A percentile compares a stretch with the other conserved stretches of the same genome.
phyloP scores from a whole-genome alignment of 2,797 vertebrate genomes.

The Sebastes minor region DNA sequence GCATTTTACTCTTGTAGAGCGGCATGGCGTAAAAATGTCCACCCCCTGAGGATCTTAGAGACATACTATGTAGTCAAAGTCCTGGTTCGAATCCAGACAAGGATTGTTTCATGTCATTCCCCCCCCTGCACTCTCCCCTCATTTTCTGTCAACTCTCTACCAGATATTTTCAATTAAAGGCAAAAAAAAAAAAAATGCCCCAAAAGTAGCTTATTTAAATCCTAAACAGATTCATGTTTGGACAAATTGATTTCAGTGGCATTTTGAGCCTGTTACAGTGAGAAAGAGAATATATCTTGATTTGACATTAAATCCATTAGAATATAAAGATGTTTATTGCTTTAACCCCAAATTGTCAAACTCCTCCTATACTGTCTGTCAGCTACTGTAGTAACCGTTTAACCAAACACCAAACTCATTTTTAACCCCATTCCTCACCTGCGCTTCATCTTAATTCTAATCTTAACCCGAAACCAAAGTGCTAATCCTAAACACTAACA shows the following conservation, averaged over 20 bases:
- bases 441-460: conserved; percentile 46
- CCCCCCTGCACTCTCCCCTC: neutral
- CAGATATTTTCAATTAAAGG: neutral
- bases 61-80: neutral
- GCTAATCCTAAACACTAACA: conserved; percentile 40
- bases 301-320: neutral
- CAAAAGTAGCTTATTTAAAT: neutral
- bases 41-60: neutral
- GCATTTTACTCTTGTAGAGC: too few species aligned
- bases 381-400: neutral
- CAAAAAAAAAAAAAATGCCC: neutral
- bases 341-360: neutral
- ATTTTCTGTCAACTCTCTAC: neutral
- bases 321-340: neutral
- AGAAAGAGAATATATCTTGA: neutral
- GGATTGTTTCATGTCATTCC: neutral
- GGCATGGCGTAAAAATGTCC: neutral
- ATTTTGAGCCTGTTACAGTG: neutral
- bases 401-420: neutral
- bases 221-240: neutral
- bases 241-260: neutral
- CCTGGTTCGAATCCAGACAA: neutral
- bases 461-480: conserved; percentile 28
- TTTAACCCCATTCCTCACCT: conserved; percentile 18
- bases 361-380: neutral